phyloP scores from a whole-genome alignment of 2,888 invertebrate species.

The Synanthedon andrenaeformis region DNA sequence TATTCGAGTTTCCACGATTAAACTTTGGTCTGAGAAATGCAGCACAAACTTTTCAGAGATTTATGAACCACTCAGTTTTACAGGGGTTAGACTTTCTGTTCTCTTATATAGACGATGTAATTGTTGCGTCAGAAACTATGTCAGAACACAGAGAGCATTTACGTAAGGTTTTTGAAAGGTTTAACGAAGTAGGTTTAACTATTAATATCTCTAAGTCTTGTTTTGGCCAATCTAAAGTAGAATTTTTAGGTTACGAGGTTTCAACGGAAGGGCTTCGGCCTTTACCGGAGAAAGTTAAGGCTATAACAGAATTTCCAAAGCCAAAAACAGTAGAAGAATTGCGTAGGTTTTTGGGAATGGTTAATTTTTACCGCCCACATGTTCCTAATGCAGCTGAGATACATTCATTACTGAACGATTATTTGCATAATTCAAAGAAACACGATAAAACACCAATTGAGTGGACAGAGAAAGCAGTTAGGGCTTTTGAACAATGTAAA shows the following conservation, averaged over 20 bases:
- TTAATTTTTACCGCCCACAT: conserved; percentile 6
- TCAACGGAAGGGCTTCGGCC: conserved; percentile 2
- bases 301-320: conserved; percentile 1
- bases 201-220: conserved; percentile 10
- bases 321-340: conserved; percentile 5
- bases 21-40: conserved; percentile 27
- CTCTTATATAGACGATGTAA: background rate
- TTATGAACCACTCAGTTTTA: conserved; percentile 19
- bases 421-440: conserved; percentile 4
- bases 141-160: background rate
- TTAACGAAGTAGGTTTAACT: conserved; percentile 12
- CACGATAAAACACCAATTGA: conserved; percentile 4
- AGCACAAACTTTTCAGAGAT: conserved; percentile 29
- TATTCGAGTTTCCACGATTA: conserved; percentile 27
- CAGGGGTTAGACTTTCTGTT: background rate
- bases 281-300: conserved; percentile 3
- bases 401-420: conserved; percentile 5
- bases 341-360: conserved; percentile 7
- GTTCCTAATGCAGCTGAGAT: conserved; percentile 3
- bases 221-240: background rate
- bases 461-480: conserved; percentile 2
- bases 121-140: background rate
- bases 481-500: conserved; percentile 4
- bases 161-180: conserved; percentile 9
- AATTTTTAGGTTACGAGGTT: conserved; percentile 5